Conservation (phyloP, 2,113 vertebrate genomes). For the Nycticorax nycticorax region DNA sequence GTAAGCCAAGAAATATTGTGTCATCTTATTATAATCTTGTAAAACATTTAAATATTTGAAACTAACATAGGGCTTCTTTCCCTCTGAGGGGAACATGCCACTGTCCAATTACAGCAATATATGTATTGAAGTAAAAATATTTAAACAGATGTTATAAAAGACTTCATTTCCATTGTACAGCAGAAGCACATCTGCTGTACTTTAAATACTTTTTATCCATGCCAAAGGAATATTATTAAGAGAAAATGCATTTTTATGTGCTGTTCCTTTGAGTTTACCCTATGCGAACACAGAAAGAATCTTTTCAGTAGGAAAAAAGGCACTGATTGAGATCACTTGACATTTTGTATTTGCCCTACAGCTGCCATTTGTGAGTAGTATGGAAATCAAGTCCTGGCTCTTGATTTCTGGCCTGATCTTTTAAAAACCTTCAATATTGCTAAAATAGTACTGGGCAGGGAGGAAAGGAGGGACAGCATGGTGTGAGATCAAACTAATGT, state of each 20-base stretch:
- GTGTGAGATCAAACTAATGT: neutral
- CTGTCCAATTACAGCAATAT: conserved; percentile 6
- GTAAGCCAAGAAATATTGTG: neutral
- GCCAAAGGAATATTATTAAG: conserved; percentile 1
- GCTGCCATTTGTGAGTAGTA: conserved; percentile 3
- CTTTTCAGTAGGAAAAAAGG: conserved; percentile 41
- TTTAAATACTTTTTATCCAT: conserved; percentile 34
- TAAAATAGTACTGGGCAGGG: neutral
- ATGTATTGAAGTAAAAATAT: conserved; percentile 3
- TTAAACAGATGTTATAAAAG: conserved; percentile 23
- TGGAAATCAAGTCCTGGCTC: neutral
- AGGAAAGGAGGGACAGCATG: neutral
- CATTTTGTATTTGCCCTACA: neutral
- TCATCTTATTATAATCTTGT: neutral
- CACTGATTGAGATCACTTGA: conserved; percentile 6
- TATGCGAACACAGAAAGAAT: neutral
- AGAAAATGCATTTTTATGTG: conserved; percentile 31
- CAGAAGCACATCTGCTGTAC: conserved; percentile 18
- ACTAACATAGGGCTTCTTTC: neutral
- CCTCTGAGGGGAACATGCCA: neutral
- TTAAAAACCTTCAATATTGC: neutral
- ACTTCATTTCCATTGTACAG: neutral
- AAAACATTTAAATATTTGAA: neutral
- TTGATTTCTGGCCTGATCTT: conserved; percentile 14
- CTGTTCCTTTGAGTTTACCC: conserved; percentile 45